Percentiles rank a stretch among this genome's conserved stretches.
phyloP scores from a whole-genome alignment of 2,888 invertebrate species.

The Cecidostiba fungosa region DNA sequence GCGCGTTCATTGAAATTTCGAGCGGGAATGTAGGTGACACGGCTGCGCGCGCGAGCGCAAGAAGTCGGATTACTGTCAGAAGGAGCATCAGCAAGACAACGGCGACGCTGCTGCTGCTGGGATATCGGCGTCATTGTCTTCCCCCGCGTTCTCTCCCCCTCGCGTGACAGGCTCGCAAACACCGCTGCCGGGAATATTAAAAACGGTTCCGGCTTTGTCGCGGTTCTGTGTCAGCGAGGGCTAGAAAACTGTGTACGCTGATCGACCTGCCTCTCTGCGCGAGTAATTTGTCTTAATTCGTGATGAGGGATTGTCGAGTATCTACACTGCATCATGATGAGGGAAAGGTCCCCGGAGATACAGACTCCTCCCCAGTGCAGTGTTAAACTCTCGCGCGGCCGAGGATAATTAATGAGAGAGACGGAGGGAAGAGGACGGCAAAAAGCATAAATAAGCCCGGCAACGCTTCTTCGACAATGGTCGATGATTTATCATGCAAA shows the following conservation, averaged over 20 bases:
- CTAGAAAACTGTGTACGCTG: neutral
- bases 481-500: slow-evolving; percentile 7
- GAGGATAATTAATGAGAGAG: neutral
- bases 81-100: neutral
- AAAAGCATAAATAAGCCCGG: neutral
- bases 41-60: neutral
- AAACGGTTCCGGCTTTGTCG: slow-evolving; percentile 70
- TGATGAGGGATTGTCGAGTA: no score
- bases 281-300: neutral
- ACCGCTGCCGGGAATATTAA: slow-evolving; percentile 77
- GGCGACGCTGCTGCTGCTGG: slow-evolving; percentile 10
- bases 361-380: no score
- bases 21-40: slow-evolving; percentile 48
- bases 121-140: slow-evolving; percentile 33
- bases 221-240: neutral
- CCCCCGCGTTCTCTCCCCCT: slow-evolving; percentile 46
- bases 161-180: slow-evolving; percentile 75
- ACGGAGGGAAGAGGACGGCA: neutral
- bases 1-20: slow-evolving; percentile 25
- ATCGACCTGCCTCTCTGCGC: slow-evolving; percentile 6
- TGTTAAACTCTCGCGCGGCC: no score
- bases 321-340: no score
- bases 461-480: neutral
- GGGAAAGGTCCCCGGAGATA: no score
- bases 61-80: slow-evolving; percentile 27